Base-by-base conservation (phyloP, 1,140 invertebrate genomes). In the Drosophila leontia region DNA sequence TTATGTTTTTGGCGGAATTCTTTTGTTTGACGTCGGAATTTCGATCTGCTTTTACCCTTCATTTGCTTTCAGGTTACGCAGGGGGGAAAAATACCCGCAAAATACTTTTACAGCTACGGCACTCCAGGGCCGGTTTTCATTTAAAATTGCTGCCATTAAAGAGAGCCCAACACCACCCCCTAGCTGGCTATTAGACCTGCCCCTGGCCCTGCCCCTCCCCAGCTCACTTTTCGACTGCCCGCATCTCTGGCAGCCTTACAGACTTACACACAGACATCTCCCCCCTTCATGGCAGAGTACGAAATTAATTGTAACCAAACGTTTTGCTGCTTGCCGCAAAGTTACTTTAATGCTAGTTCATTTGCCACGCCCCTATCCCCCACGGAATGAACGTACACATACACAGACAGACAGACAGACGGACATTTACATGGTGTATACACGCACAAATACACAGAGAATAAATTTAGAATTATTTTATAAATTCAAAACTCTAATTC, bases 271-370 rank as follows among this genome's bases (percentile, higher is more conserved):
- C 48, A 50, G 8, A 17, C 26, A 32, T 29, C 1, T 13, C 6
- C 17, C 23, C 64, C 17, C 42, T 17, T 41, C 9, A 32, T 58
- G 56, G 48, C 64, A 61, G 65, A 75, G 77, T 81, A 78, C 78
- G 62, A 78, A 87, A 87, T 88, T 88, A 88, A 88, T 88, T 87
- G 84, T 68, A 68, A 78, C 48, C 72, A 65, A 78, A 84, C 84
- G 84, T 88, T 88, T 78, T 80, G 84, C 84, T 88, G 76, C 78
- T 84, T 90, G 74, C 84, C 80, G 56, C 84, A 88, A 72, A 84
- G 74, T 88, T 84, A 68, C 72, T 75, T 77, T 84, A 65, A 88
- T 71, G 55, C 69, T 84, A 88, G 80, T 88, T 88, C 85, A 90
- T 84, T 88, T 80, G 80, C 68, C 84, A 80, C 71, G 61, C 80